phyloP scores from a whole-genome alignment of 2,797 vertebrate genomes.

The Platyrinchus mystaceus region DNA sequence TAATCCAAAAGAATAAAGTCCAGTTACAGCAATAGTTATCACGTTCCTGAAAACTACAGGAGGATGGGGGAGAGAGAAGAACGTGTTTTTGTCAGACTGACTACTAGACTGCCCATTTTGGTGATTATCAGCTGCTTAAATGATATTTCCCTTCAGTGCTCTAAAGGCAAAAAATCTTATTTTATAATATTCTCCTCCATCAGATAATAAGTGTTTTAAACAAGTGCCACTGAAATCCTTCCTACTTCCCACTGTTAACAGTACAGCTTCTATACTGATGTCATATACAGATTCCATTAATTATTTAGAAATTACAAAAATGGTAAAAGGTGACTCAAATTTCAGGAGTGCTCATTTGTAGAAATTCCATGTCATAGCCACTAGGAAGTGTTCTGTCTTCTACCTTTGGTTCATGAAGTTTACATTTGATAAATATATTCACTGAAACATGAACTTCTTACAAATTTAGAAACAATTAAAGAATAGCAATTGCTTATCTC shows the following conservation, averaged over 20 bases:
- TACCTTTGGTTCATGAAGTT: not conserved
- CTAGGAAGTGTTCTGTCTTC: not conserved
- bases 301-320: not conserved
- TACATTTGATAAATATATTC: not conserved
- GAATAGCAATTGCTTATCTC: not conserved
- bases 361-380: not conserved
- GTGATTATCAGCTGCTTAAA: not conserved
- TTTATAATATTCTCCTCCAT: not conserved
- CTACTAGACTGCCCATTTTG: not conserved
- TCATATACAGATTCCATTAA: not conserved
- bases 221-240: not conserved
- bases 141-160: not conserved
- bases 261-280: not conserved
- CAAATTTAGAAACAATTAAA: not conserved
- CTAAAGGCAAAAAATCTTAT: not conserved
- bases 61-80: not conserved
- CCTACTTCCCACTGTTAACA: not conserved
- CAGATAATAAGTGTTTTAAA: not conserved
- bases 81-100: accelerated
- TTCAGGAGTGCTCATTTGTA: not conserved
- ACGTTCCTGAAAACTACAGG: not conserved
- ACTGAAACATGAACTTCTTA: not conserved
- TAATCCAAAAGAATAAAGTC: not conserved
- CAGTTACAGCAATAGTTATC: not conserved
- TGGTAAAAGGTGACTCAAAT: not conserved